Conservation (phyloP, 2,888 invertebrate genomes). For the Suillia variegata region DNA sequence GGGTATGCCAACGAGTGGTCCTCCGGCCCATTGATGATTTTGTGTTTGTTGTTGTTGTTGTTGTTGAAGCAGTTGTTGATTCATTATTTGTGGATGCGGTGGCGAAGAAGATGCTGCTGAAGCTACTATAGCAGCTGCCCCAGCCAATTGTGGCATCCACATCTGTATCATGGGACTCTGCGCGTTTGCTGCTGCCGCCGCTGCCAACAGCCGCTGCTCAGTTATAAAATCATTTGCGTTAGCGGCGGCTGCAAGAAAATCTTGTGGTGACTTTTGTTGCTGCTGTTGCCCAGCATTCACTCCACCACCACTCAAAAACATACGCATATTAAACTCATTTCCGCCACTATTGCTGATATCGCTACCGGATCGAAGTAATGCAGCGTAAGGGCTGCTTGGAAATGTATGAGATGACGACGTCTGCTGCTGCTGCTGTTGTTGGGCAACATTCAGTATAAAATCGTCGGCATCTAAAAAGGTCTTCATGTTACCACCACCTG, state of each 20-base stretch:
- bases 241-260: conserved; percentile 7
- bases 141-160: conserved; percentile 39
- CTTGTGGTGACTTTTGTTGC: conserved; percentile 16
- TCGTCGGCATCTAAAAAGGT: conserved; percentile 41
- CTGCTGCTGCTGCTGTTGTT: conserved; percentile 20
- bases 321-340: conserved; percentile 51
- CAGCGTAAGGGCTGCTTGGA: conserved; percentile 14
- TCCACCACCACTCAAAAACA: conserved; percentile 43
- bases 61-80: conserved; percentile 14
- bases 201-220: conserved; percentile 41
- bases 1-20: conserved; percentile 28
- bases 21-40: conserved; percentile 24
- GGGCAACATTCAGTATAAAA: conserved; percentile 43
- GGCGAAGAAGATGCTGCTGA: conserved; percentile 7
- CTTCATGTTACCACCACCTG: too few relatives aligned
- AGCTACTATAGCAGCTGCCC: conserved; percentile 7
- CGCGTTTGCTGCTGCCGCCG: conserved; percentile 19
- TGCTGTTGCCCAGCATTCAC: conserved; percentile 17
- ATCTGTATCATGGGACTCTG: conserved; percentile 46
- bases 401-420: conserved; percentile 1
- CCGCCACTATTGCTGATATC: too few relatives aligned
- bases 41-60: conserved; percentile 22
- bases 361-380: conserved; percentile 34
- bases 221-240: conserved; percentile 39
- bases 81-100: conserved; percentile 20